Evolutionary conservation across 2,113 vertebrate species (phyloP).

Genomic region (Neogobius melanostomus): DNA sequence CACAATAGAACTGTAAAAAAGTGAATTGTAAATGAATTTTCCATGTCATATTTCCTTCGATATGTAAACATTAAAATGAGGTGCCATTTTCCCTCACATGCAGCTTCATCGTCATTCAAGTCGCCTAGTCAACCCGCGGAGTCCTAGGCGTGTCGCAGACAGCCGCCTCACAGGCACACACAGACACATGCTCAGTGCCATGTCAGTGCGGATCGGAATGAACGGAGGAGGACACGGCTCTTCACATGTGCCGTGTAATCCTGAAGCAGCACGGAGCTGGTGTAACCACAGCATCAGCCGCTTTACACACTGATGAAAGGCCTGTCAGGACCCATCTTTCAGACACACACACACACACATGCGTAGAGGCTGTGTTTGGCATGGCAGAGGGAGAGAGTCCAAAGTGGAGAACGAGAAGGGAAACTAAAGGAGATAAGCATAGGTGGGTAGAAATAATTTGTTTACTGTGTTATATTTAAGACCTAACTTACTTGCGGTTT

Average conservation of each 20-base stretch:
- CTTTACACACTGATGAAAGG: constrained; percentile 58
- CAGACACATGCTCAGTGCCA: constrained; percentile 33
- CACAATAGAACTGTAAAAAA: too few relatives aligned
- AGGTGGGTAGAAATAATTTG: constrained; percentile 32
- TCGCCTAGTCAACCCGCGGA: not conserved
- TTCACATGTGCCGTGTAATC: constrained; percentile 64
- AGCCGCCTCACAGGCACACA: not conserved
- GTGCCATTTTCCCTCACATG: not conserved
- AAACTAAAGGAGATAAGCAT: not conserved
- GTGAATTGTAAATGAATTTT: too few relatives aligned
- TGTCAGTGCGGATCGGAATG: constrained; percentile 48
- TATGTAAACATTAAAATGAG: not conserved
- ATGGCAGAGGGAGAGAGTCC: constrained; percentile 8
- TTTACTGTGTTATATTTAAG: not conserved
- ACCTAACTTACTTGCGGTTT: too few relatives aligned
- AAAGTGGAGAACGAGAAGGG: constrained; percentile 1
- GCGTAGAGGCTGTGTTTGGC: constrained; percentile 13
- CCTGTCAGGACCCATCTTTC: constrained; percentile 37
- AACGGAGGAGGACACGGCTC: constrained; percentile 49
- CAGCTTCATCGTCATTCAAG: constrained; percentile 11
- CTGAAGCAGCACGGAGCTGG: constrained; percentile 58
- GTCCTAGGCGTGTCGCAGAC: not conserved
- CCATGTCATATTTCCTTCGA: too few relatives aligned
- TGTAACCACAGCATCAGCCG: constrained; percentile 62
- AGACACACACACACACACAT: constrained; percentile 1